phyloP scores from a whole-genome alignment of 2,113 vertebrate genomes.

The Brachyistius frenatus region DNA sequence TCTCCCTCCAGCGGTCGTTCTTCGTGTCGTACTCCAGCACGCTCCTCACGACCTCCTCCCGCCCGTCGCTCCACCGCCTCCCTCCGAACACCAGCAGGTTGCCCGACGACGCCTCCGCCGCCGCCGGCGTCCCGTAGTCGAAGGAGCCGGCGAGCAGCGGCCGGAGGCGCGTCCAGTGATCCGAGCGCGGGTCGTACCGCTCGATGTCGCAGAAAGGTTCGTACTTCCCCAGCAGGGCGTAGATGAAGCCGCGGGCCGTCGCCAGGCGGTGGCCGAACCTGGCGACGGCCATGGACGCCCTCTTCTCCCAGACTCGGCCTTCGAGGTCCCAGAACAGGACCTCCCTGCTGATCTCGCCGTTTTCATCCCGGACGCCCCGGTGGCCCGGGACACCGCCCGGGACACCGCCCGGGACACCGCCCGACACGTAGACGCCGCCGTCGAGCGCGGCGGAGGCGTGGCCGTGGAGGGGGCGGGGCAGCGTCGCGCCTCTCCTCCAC shows the following conservation, averaged over 20 bases:
- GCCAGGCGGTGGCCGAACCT: slow-evolving; percentile 94
- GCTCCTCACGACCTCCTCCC: slow-evolving; percentile 88
- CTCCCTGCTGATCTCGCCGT: slow-evolving; percentile 85
- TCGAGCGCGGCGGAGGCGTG: slow-evolving; percentile 89
- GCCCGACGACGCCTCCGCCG: slow-evolving; percentile 82
- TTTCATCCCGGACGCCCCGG: slow-evolving; percentile 34
- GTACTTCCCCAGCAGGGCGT: slow-evolving; percentile 92
- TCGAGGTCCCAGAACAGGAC: slow-evolving; percentile 82
- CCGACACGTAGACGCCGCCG: slow-evolving; percentile 88
- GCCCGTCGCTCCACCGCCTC: slow-evolving; percentile 91
- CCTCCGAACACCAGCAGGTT: slow-evolving; percentile 91
- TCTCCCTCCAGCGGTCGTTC: slow-evolving; percentile 91
- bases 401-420: slow-evolving; percentile 81
- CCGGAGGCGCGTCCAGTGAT: slow-evolving; percentile 92
- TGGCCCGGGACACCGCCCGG: slow-evolving; percentile 35
- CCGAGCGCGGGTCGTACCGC: slow-evolving; percentile 84
- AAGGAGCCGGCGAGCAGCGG: slow-evolving; percentile 90
- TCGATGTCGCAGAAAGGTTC: slow-evolving; percentile 97
- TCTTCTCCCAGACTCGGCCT: slow-evolving; percentile 83
- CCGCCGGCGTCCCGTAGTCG: slow-evolving; percentile 88
- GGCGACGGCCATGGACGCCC: slow-evolving; percentile 91
- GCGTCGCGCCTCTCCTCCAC: slow-evolving; percentile 83
- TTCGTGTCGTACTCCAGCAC: slow-evolving; percentile 92
- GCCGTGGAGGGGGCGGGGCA: slow-evolving; percentile 87
- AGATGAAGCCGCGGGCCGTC: slow-evolving; percentile 87